Base-by-base conservation (phyloP, 2,113 vertebrate species). In the Triplophysa siluroides region DNA sequence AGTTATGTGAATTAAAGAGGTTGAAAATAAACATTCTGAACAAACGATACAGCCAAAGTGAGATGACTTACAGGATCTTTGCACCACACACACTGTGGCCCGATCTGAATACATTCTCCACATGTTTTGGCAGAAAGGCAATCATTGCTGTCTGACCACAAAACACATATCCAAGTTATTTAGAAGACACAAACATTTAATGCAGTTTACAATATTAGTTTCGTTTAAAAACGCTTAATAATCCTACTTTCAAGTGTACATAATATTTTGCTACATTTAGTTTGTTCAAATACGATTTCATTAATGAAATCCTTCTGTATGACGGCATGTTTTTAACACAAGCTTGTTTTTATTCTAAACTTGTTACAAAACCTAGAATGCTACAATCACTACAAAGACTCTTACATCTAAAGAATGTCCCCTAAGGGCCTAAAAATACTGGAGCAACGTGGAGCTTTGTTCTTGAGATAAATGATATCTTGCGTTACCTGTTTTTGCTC, bases 101-200 rank as follows among this genome's bases (percentile, higher is more conserved):
- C 92, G 8, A 96, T 93, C 88, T 97, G 96, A 91, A 99, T 98
- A 85, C 97, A 99, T 83, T 97, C 96, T 50, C 95, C 97, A 86
- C 97, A 99, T 0, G 97, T 98, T 85, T 96, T 96, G 45, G 96
- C 96, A 90, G 96, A 96, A 90, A 95, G 93, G 89, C 97, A 99
- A 60, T 92, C 90, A 62, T 93, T 99, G 71, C 93, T 94, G 90
- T 95, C 97, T 76, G 26, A 38, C n/a, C 0, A 3, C 24, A 64
- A 76, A 64, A 64, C 96, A 88, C 60, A 88, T 23, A 23, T 4
- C 33, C 43, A 24, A 62, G 29, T 29, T 29, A 74, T 77, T 62
- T 43, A 62, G 24, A 50, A 61, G 12, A 38, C 12, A 61, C 12
- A 54, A 4, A 13, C 14, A 50, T 50, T 16, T 14, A 50, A 3